A percentile compares a stretch with the other conserved stretches of the same genome.
These are phyloP conservation scores for Sphaerodactylus townsendi DNA, from an alignment of 2,113 vertebrate species.

Conservation along the genomic window DNA sequence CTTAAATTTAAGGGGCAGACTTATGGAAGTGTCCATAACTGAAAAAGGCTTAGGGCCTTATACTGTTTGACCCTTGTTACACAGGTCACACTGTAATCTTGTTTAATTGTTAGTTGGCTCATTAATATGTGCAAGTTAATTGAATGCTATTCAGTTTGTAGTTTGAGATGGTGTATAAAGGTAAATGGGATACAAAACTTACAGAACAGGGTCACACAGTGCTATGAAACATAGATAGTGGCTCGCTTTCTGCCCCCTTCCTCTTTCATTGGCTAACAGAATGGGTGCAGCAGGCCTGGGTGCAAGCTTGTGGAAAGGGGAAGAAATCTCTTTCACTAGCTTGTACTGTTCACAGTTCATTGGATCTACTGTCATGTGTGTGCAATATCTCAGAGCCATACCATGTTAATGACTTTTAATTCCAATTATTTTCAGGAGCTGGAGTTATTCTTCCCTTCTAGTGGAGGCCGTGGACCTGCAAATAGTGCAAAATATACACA, in stretches of 20 bases:
- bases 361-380: not conserved
- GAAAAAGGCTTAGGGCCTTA: not conserved
- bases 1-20: not conserved
- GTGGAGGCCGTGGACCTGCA: slow-evolving; percentile 81
- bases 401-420: slow-evolving; percentile 34
- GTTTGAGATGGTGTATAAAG: not conserved
- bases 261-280: too few species aligned
- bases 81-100: not conserved
- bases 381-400: not conserved
- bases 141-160: not conserved
- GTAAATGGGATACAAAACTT: not conserved
- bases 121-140: not conserved
- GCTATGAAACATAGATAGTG: not conserved
- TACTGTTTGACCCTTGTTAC: not conserved
- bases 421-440: slow-evolving; percentile 81
- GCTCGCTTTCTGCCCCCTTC: not conserved
- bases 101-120: not conserved
- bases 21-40: not conserved
- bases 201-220: not conserved
- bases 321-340: too few species aligned
- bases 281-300: too few species aligned
- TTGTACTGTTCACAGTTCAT: too few species aligned
- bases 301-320: too few species aligned
- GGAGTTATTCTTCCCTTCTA: slow-evolving; percentile 95
- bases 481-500: slow-evolving; percentile 85